phyloP scores from a whole-genome alignment of 2,113 vertebrate genomes.

The Setophaga kirtlandii region DNA sequence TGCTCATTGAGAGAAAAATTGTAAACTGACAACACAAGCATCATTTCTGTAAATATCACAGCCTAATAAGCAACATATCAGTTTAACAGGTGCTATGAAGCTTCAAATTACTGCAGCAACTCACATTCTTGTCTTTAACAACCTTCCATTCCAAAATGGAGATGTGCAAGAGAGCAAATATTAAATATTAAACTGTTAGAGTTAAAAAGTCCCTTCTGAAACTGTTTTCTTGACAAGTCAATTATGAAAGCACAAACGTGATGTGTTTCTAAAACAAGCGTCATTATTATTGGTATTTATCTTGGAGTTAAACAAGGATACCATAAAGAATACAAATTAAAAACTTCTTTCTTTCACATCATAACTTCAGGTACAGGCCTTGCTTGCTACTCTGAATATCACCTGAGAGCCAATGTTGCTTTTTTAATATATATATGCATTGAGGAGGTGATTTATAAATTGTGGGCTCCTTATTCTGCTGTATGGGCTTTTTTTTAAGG shows the following conservation, averaged over 20 bases:
- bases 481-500: not conserved
- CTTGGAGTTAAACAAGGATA: not conserved
- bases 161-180: not conserved
- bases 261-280: not conserved
- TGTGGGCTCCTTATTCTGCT: not conserved
- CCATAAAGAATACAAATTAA: not conserved
- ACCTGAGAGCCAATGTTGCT: not conserved
- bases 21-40: not conserved
- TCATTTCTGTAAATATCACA: not conserved
- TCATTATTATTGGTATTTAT: not conserved
- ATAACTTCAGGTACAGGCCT: conserved; percentile 9
- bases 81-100: conserved; percentile 16
- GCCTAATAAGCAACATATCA: not conserved
- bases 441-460: not conserved
- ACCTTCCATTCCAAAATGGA: conserved; percentile 17
- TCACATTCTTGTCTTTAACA: not conserved
- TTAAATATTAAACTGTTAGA: not conserved
- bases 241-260: not conserved
- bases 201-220: not conserved
- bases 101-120: not conserved
- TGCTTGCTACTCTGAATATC: not conserved
- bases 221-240: not conserved
- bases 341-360: not conserved
- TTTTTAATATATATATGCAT: not conserved
- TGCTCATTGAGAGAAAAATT: not conserved